Percentiles rank a stretch among this genome's conserved stretches.
These are phyloP conservation scores for Penaeus indicus DNA, from an alignment of 1,140 invertebrate genomes.

Conservation along the genomic window DNA sequence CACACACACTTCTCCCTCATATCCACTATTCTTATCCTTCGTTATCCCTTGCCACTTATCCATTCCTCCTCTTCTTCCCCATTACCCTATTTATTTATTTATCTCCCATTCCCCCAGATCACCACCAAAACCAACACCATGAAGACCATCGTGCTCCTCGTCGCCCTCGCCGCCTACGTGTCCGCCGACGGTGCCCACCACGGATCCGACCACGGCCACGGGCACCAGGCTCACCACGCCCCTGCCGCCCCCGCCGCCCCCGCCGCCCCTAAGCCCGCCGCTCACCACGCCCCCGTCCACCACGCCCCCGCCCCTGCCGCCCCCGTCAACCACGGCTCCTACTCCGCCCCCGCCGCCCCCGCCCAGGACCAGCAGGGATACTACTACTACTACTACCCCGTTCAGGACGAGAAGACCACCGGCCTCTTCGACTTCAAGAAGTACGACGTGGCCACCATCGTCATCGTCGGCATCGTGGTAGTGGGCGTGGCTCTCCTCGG, in stretches of 20 bases:
- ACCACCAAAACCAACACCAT: background rate
- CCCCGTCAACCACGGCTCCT: background rate
- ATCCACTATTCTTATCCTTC: no score
- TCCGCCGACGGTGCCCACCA: background rate
- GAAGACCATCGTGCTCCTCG: background rate
- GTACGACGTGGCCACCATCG: slow-evolving; percentile 9
- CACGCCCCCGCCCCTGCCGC: background rate
- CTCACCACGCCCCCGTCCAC: background rate
- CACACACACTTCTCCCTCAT: no score
- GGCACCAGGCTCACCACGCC: background rate
- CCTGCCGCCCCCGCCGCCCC: background rate
- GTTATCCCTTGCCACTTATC: no score
- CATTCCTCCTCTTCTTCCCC: no score
- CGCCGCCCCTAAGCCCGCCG: background rate
- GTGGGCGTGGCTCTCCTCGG: slow-evolving; percentile 35
- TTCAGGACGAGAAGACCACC: slow-evolving; percentile 42
- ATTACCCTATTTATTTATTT: no score
- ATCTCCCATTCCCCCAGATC: no score
- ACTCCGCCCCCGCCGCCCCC: background rate
- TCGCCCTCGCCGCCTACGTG: background rate
- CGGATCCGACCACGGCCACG: background rate
- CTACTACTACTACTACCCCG: slow-evolving; percentile 53
- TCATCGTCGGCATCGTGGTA: slow-evolving; percentile 15
- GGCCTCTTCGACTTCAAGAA: slow-evolving; percentile 48
- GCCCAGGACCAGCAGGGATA: slow-evolving; percentile 27